A percentile compares a stretch with the other conserved stretches of the same genome.
Conservation (phyloP, 2,888 invertebrate genomes). For the Leucania comma region DNA sequence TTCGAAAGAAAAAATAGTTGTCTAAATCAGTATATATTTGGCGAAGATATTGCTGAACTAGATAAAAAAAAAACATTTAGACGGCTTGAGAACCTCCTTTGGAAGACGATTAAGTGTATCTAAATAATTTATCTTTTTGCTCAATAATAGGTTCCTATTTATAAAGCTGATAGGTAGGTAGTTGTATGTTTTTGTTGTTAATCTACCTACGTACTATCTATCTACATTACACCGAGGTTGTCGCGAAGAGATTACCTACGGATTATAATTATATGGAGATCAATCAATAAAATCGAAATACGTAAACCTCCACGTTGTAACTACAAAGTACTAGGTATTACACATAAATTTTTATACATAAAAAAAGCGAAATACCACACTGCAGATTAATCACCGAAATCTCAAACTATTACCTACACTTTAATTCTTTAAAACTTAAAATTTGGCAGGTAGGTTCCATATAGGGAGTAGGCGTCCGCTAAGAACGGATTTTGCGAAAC, state of each 20-base stretch:
- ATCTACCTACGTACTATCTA: neutral
- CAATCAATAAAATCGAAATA: constrained; percentile 28
- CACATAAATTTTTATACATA: constrained; percentile 9
- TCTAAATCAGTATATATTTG: neutral
- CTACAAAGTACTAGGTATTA: constrained; percentile 12
- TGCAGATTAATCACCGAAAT: no score
- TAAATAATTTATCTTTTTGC: neutral
- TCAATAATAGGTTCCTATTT: neutral
- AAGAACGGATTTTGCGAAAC: no score
- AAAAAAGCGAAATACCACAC: no score
- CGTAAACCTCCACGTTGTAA: neutral
- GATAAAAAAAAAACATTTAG: neutral
- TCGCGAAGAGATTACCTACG: constrained; percentile 14
- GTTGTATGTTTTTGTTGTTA: neutral
- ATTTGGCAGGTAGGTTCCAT: no score
- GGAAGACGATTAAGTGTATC: no score
- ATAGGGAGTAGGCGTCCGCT: no score
- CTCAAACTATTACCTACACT: no score
- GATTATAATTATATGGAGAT: constrained; percentile 15
- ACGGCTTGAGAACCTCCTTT: neutral
- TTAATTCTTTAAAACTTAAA: no score
- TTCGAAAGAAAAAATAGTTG: no score
- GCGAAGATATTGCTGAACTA: no score
- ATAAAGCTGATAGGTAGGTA: neutral
- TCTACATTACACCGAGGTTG: constrained; percentile 20